Base-by-base conservation (phyloP, 2,888 invertebrate species). In the Cephus sareptanus region DNA sequence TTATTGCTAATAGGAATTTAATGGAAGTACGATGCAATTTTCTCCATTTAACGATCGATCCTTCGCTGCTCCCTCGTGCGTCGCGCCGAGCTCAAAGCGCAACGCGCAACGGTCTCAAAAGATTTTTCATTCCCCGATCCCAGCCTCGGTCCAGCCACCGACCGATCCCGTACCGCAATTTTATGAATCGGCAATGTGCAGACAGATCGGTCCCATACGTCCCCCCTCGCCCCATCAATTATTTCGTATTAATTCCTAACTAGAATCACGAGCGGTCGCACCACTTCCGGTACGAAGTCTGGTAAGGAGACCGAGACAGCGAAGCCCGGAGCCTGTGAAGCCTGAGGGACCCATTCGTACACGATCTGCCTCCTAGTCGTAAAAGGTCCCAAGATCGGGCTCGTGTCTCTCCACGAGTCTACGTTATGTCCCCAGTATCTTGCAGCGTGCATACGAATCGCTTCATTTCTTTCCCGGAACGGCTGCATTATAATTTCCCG, bases 1-100 rank as follows among this genome's bases (percentile, higher is more conserved):
- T 89, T 87, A 88, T 89, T 89, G 89, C 88, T 88, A 89, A 88
- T 88, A 87, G 87, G 84, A 88, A 85, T 86, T 83, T 83, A 81
- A 86, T 85, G 85, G 79, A 78, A 75, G 77, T 75, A 80, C 79
- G 82, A 83, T 82, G 86, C 84, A 86, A 89, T 89, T 86, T 87
- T 86, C 86, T 85, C 78, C 76, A 70, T 82, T 85, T 85, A 85
- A 87, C 83, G 84, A 87, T 82, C 71, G 71, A 34, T 34, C 71
- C 83, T 75, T 76, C 71, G 34, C 31, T 71, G 71, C 71, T 33
- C 71, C 34, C 71, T 31, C 71, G 71, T 71, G 71, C 71, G 71
- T 71, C 33, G 71, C 73, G 33, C 15, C 23, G 56, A 23, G 23
- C 56, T 56, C 56, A 56, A 56, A 56, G 56, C 56, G 56, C 56